A percentile compares a stretch with the other conserved stretches of the same genome.
phyloP scores from a whole-genome alignment of 1,140 invertebrate genomes.

The Branchinecta lynchi region DNA sequence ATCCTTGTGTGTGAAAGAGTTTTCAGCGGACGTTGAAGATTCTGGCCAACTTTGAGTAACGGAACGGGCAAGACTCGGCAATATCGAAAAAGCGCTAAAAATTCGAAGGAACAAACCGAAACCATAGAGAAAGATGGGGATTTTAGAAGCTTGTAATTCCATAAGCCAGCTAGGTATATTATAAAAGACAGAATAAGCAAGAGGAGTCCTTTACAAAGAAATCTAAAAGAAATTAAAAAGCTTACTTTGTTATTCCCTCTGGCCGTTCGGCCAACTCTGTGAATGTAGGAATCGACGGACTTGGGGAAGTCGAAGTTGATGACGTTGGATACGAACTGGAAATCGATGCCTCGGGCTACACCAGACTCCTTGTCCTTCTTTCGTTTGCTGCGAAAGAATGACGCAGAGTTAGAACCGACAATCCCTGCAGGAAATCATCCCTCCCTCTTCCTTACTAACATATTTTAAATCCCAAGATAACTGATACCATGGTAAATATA shows the following conservation, averaged over 20 bases:
- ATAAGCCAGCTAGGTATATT: too few relatives aligned
- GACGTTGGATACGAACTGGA: slow-evolving; percentile 91
- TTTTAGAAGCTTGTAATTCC: too few relatives aligned
- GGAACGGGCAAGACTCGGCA: too few relatives aligned
- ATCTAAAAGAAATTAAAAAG: slow-evolving; percentile 7
- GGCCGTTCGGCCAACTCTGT: slow-evolving; percentile 84
- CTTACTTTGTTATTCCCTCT: slow-evolving; percentile 66
- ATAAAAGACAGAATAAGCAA: too few relatives aligned
- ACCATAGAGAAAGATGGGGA: too few relatives aligned
- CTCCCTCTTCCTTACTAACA: slow-evolving; percentile 23
- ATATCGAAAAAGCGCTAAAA: too few relatives aligned
- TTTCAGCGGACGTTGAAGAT: too few relatives aligned
- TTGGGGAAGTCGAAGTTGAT: slow-evolving; percentile 96
- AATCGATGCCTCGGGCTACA: slow-evolving; percentile 89
- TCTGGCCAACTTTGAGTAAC: too few relatives aligned
- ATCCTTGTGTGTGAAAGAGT: too few relatives aligned
- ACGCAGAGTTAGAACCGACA: slow-evolving; percentile 24
- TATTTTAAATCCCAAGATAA: not conserved
- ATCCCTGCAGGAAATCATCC: not conserved
- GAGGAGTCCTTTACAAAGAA: too few relatives aligned
- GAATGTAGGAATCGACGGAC: slow-evolving; percentile 74
- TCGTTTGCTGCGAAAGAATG: slow-evolving; percentile 37
- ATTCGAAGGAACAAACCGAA: too few relatives aligned
- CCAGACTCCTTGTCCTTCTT: slow-evolving; percentile 84
- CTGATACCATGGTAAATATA: not conserved